Conservation (phyloP, 2,888 invertebrate genomes). For the Rhogogaster chlorosoma region DNA sequence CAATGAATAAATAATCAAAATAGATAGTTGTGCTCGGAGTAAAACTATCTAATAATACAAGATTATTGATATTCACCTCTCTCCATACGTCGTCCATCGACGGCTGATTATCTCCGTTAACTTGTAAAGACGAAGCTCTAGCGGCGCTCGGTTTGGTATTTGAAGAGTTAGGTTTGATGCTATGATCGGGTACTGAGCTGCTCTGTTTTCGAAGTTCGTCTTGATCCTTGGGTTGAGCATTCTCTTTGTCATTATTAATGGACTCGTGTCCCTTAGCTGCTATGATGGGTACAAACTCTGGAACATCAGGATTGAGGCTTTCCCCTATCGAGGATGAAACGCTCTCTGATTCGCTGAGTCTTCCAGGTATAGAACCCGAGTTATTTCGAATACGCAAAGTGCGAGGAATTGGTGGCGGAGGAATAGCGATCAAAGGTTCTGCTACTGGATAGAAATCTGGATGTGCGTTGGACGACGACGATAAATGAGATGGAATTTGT, state of each 20-base stretch:
- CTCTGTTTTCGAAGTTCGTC: constrained; percentile 45
- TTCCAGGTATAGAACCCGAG: constrained; percentile 60
- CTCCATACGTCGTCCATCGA: constrained; percentile 80
- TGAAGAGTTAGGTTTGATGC: constrained; percentile 36
- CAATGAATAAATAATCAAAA: neutral
- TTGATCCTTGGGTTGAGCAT: constrained; percentile 59
- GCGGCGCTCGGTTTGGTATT: constrained; percentile 24
- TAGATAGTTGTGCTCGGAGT: neutral
- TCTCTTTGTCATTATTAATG: constrained; percentile 65
- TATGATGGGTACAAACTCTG: constrained; percentile 88
- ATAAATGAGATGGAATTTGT: constrained; percentile 65
- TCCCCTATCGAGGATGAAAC: constrained; percentile 77
- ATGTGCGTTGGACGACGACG: constrained; percentile 74
- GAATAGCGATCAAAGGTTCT: constrained; percentile 83
- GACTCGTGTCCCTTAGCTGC: constrained; percentile 54
- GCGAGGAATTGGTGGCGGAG: constrained; percentile 86
- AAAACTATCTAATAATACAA: neutral
- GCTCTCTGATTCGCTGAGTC: constrained; percentile 69
- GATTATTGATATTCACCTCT: constrained; percentile 80
- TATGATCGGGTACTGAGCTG: constrained; percentile 35
- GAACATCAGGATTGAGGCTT: constrained; percentile 90
- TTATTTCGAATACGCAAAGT: constrained; percentile 76
- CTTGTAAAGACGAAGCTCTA: constrained; percentile 54
- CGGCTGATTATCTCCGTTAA: constrained; percentile 64
- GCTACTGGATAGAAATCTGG: constrained; percentile 80